These are phyloP conservation scores for Tenthredo livida DNA, from an alignment of 2,888 invertebrate genomes.

Conservation along the genomic window DNA sequence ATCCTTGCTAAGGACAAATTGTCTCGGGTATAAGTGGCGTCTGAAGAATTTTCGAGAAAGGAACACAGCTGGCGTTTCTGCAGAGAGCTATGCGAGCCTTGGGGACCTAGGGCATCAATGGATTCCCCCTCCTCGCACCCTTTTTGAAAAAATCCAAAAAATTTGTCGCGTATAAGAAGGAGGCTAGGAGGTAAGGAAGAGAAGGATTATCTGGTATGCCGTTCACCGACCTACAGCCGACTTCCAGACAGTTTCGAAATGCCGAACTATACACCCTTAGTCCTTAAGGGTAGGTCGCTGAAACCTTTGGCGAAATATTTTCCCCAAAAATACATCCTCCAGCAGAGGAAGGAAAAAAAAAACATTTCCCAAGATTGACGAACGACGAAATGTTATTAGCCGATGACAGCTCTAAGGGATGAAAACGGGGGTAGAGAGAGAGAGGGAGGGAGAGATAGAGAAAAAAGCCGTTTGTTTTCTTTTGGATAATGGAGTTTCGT, in stretches of 20 bases:
- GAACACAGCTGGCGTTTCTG: background rate
- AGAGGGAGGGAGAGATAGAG: background rate
- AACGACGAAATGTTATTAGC: constrained; percentile 7
- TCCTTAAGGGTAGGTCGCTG: background rate
- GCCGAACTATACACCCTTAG: background rate
- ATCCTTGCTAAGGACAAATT: background rate
- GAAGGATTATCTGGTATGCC: background rate
- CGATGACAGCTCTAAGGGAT: background rate
- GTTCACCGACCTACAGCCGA: background rate
- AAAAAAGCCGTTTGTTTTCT: constrained; percentile 10
- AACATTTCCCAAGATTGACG: background rate
- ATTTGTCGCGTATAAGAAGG: background rate
- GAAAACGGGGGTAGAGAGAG: background rate
- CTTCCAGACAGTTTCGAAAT: background rate
- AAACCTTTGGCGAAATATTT: background rate
- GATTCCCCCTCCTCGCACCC: background rate
- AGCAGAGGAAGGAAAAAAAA: background rate
- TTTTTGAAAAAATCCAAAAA: background rate
- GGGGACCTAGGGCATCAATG: background rate
- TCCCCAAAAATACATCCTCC: background rate
- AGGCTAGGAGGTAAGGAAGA: background rate
- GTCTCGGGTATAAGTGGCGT: background rate
- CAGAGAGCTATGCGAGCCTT: too few relatives aligned
- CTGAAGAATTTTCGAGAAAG: constrained; percentile 1
- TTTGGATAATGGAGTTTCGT: constrained; percentile 27